These are phyloP conservation scores for Drepana arcuata DNA, from an alignment of 1,140 invertebrate species.

Conservation along the genomic window DNA sequence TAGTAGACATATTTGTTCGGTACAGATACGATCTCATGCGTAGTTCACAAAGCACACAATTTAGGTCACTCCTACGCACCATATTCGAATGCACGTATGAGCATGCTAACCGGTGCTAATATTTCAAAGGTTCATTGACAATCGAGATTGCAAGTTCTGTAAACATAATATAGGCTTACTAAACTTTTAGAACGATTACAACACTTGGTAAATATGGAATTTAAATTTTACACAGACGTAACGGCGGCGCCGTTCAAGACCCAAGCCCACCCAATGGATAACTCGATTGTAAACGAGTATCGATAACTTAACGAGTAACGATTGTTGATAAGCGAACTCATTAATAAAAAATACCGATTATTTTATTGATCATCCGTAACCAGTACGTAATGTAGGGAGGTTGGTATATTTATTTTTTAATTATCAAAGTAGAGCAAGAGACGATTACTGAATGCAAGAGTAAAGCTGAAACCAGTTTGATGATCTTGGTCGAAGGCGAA, in stretches of 20 bases:
- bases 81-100: slow-evolving; percentile 7
- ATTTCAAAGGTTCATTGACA: slow-evolving; percentile 27
- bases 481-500: no score
- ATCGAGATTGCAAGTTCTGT: slow-evolving; percentile 16
- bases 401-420: no score
- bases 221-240: no score
- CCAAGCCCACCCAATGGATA: slow-evolving; percentile 3
- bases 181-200: slow-evolving; percentile 8
- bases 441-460: no score
- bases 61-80: slow-evolving; percentile 36
- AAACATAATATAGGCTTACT: slow-evolving; percentile 6
- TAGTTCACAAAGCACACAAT: slow-evolving; percentile 14
- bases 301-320: slow-evolving; percentile 5
- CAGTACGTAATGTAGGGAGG: no score
- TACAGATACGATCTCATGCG: slow-evolving; percentile 14
- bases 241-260: no score
- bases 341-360: slow-evolving; percentile 18
- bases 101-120: slow-evolving; percentile 35
- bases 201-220: slow-evolving; percentile 4
- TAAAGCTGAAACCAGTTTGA: no score
- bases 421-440: no score
- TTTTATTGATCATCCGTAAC: no score
- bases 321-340: slow-evolving; percentile 5
- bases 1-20: no score
- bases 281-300: slow-evolving; percentile 4